phyloP scores from a whole-genome alignment of 2,797 vertebrate genomes.

The Fistularia commersonii region DNA sequence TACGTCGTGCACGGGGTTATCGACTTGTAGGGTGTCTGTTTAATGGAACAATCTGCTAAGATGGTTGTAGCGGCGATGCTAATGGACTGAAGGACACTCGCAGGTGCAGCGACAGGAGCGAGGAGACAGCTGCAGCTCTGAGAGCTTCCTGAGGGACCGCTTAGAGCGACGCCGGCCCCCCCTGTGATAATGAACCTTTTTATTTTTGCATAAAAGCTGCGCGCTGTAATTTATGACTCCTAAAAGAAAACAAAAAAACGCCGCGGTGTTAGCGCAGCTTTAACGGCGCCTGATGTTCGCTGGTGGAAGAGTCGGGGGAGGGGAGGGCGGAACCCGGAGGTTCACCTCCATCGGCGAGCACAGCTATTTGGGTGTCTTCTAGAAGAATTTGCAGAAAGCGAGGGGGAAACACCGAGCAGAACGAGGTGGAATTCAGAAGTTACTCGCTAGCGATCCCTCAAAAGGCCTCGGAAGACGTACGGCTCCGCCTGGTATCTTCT shows the following conservation, averaged over 20 bases:
- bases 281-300: conserved; percentile 8
- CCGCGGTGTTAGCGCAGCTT: conserved; percentile 15
- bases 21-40: conserved; percentile 5
- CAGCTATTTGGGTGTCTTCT: too few species aligned
- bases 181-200: conserved; percentile 62
- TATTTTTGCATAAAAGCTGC: conserved; percentile 52
- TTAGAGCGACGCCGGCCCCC: conserved; percentile 38
- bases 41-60: conserved; percentile 52
- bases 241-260: too few species aligned
- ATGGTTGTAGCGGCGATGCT: conserved; percentile 24
- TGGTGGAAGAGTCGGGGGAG: too few species aligned
- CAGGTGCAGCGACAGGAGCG: conserved; percentile 4
- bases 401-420: too few species aligned
- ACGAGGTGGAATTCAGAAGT: too few species aligned
- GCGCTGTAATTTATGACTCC: conserved; percentile 43
- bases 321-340: too few species aligned
- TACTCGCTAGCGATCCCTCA: too few species aligned
- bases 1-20: background rate
- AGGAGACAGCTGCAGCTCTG: conserved; percentile 45
- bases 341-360: too few species aligned
- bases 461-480: too few species aligned
- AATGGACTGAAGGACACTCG: conserved; percentile 40
- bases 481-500: too few species aligned
- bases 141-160: conserved; percentile 52
- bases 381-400: too few species aligned